Evolutionary conservation across 2,888 invertebrate genomes (phyloP).

Genomic region (Dasysyrphus albostriatus): DNA sequence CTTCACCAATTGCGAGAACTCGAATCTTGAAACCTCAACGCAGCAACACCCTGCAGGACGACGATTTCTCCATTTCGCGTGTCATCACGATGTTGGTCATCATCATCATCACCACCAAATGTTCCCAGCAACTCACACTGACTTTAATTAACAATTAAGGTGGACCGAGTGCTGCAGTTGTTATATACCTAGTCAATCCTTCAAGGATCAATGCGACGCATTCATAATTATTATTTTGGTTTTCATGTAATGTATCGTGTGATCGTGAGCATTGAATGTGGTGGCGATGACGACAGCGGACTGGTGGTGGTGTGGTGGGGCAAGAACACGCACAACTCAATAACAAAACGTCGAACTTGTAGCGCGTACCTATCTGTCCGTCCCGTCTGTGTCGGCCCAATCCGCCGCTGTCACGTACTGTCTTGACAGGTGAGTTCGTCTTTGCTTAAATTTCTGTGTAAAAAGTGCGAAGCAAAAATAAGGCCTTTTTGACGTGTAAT

Average conservation of each 20-base stretch:
- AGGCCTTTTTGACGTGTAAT: constrained; percentile 24
- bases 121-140: constrained; percentile 58
- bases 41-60: constrained; percentile 55
- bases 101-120: constrained; percentile 1
- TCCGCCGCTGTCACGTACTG: constrained; percentile 55
- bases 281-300: not conserved
- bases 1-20: constrained; percentile 42
- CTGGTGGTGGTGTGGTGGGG: not conserved
- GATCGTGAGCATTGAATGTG: not conserved
- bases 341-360: constrained; percentile 51
- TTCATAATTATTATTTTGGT: constrained; percentile 49
- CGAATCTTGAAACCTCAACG: constrained; percentile 50
- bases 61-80: constrained; percentile 50
- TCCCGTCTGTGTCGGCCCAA: constrained; percentile 32
- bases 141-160: constrained; percentile 73
- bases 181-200: constrained; percentile 46
- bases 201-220: constrained; percentile 48
- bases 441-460: constrained; percentile 17
- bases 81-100: constrained; percentile 34
- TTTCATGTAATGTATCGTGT: constrained; percentile 25
- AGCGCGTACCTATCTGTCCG: constrained; percentile 13
- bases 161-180: constrained; percentile 31
- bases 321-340: constrained; percentile 57
- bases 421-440: constrained; percentile 59
- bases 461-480: constrained; percentile 23